Evolutionary conservation across 2,113 vertebrate genomes (phyloP), one percentile per base, ranked within the genome.

Genomic region (Sinocyclocheilus grahami): DNA sequence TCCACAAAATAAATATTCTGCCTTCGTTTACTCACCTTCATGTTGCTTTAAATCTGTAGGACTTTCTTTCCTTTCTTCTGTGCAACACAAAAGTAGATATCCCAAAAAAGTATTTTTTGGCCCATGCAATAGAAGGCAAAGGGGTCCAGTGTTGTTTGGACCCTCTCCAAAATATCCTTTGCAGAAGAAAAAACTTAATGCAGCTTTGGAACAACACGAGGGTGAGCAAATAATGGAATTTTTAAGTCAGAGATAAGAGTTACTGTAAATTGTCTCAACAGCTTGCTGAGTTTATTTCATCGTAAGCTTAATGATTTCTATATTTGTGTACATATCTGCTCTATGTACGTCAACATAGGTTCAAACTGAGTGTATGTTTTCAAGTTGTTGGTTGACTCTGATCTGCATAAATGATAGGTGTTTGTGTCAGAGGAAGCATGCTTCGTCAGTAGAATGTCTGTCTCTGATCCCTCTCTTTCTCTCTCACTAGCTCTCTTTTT

Each of bases 371-470:
- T 1, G 7, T 14, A 53, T 13, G 42, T 76, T 76, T 76, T 76
- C 4, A 48, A 30, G 39, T 20, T 48, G 30, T 71, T 51, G 24
- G 16, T 33, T 53, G 48, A 18, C 27, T 14, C 20, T 30, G 42
- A 67, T 27, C 22, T 80, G 22, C 33, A 63, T 69, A 71, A 3
- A 69, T 48, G 37, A 37, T 22, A n/a, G 3, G 5, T 82, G 80
- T 53, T 51, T 82, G 42, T 30, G 63, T 82, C 80, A 82, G 63
- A 71, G 80, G 62, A 82, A 74, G 67, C 55, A 20, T 85, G 67
- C 55, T 81, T 69, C 55, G 1, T 46, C 65, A 37, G 51, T 87
- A 60, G 24, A 72, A 83, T 78, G 46, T 20, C 53, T 83, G 18
- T 77, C 51, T 69, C 20, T 82, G 22, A 60, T 82, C 46, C 48